These are phyloP conservation scores for Drosophila tani DNA, from an alignment of 1,140 invertebrate species.

Conservation along the genomic window DNA sequence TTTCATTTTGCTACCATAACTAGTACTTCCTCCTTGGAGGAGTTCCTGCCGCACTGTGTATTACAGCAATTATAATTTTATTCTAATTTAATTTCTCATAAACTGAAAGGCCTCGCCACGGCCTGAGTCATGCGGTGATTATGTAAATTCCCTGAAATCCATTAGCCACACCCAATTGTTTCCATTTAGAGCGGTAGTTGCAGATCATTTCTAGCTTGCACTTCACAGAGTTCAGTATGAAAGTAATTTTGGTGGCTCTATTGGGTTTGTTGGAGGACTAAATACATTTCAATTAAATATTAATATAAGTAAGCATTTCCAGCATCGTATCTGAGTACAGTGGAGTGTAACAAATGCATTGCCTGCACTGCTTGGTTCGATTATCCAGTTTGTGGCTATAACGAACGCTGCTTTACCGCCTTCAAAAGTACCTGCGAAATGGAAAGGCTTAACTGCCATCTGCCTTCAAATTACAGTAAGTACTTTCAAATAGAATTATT, in stretches of 20 bases:
- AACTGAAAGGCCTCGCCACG: slow-evolving; percentile 52
- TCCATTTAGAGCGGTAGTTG: neutral
- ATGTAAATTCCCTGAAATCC: slow-evolving; percentile 26
- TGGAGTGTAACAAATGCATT: neutral
- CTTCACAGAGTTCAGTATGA: neutral
- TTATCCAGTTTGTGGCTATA: slow-evolving; percentile 6
- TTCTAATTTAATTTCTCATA: slow-evolving; percentile 72
- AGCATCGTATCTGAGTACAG: slow-evolving; percentile 1
- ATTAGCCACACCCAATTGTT: slow-evolving; percentile 29
- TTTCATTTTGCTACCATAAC: slow-evolving; percentile 9
- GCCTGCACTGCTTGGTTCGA: neutral
- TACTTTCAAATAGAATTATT: no score
- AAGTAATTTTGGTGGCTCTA: neutral
- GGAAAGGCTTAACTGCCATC: slow-evolving; percentile 14
- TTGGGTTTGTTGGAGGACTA: neutral
- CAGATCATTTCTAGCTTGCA: neutral
- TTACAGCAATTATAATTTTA: slow-evolving; percentile 69
- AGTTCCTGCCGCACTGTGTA: slow-evolving; percentile 11
- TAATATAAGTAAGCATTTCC: neutral
- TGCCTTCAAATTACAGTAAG: slow-evolving; percentile 5
- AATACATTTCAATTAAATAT: neutral
- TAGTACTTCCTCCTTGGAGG: slow-evolving; percentile 10
- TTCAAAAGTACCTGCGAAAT: slow-evolving; percentile 14
- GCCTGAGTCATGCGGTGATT: slow-evolving; percentile 29
- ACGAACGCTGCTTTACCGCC: neutral